A percentile compares a stretch with the other conserved stretches of the same genome.
Evolutionary conservation across 1,140 invertebrate genomes (phyloP).

Genomic region (Hirudo medicinalis): DNA sequence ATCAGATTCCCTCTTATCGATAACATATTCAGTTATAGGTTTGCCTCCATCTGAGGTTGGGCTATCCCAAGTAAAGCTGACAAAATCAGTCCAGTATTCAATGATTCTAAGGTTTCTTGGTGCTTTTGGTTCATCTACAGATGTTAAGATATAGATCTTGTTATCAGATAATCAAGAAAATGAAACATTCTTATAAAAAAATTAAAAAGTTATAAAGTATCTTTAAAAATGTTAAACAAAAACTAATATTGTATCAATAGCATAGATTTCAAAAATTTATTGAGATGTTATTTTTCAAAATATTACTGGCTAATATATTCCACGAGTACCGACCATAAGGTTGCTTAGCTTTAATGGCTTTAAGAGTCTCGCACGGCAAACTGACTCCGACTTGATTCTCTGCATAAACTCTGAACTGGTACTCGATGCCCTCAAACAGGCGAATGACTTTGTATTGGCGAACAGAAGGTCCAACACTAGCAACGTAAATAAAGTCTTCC

Average conservation of each 20-base stretch:
- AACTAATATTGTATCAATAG: background rate
- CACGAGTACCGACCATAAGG: conserved; percentile 24
- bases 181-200: no score
- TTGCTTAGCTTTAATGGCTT: conserved; percentile 25
- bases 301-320: no score
- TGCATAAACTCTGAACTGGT: conserved; percentile 87
- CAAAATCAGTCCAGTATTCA: conserved; percentile 72
- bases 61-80: conserved; percentile 71
- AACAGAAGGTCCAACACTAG: conserved; percentile 25
- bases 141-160: background rate
- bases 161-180: background rate
- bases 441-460: conserved; percentile 51
- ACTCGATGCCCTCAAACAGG: conserved; percentile 80
- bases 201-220: background rate
- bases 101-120: conserved; percentile 72
- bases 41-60: conserved; percentile 50
- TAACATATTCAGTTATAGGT: conserved; percentile 59
- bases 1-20: conserved; percentile 45
- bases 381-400: conserved; percentile 90
- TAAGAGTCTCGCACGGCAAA: conserved; percentile 65
- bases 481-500: conserved; percentile 32
- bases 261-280: background rate
- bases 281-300: background rate
- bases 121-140: conserved; percentile 23
- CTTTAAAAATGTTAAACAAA: background rate